Base-by-base conservation (phyloP, 2,888 invertebrate genomes). In the Luffia ferchaultella region DNA sequence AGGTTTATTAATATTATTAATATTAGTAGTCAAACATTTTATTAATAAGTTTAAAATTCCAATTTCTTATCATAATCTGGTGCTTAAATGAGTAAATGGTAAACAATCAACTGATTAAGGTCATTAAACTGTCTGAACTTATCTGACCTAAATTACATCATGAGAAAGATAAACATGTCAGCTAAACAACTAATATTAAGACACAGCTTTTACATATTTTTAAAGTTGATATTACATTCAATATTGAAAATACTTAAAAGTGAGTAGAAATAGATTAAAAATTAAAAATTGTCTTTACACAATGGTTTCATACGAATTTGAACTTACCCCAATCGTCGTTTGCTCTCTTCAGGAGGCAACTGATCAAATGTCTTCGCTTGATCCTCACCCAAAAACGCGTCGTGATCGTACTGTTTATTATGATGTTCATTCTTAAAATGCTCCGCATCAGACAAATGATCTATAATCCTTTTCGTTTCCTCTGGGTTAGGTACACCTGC, bases 361-460 rank as follows among this genome's bases (percentile, higher is more conserved):
- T 97, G 93, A 68, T 98, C 97, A 68, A 98, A 99, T 2, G 93
- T 91, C 67, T 95, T 94, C 0, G 98, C 95, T 60, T 90, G 90
- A 57, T 96, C 95, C 67, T 96, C 95, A 0, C 98, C 98, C 12
- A 99, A 85, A 71, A 99, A 98, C 0, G 97, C 97, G 68, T 98
- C 98, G 67, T 98, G 98, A 67, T 98, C 98, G 69, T 94, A 98
- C 58, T 96, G 93, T 48, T 90, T 83, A 72, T 98, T 94, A 63
- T 96, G 96, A 54, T 92, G 89, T 19, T 90, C 91, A 57, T 92
- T 89, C 56, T 88, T 86, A 61, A 88, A 95, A 67, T 97, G 97
- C 56, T 93, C 90, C 50, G 89, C 87, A 56, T 93, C 90, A 55
- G 92, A 91, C 2, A 95, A 82, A 65, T 92, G 85, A 57, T 91